These are phyloP conservation scores for Hesperophylax magnus DNA, from an alignment of 1,140 invertebrate species.

Conservation along the genomic window DNA sequence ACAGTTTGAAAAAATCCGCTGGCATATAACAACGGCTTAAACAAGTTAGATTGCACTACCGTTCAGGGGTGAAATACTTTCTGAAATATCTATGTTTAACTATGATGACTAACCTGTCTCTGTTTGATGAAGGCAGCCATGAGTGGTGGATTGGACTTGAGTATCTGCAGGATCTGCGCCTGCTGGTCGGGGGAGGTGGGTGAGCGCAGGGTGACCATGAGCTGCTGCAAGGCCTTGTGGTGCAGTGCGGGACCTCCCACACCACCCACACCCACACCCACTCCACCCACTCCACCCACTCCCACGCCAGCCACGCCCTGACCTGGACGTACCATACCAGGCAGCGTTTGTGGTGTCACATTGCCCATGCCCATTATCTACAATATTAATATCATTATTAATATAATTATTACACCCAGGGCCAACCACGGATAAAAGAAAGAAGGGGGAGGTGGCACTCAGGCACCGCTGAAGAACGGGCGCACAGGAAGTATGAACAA, in stretches of 20 bases:
- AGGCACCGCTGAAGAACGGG: too few relatives aligned
- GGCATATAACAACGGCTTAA: too few relatives aligned
- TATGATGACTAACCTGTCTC: conserved; percentile 75
- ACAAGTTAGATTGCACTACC: too few relatives aligned
- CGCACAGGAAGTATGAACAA: too few relatives aligned
- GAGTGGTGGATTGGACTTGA: conserved; percentile 94
- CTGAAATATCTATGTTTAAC: too few relatives aligned
- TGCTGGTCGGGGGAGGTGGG: conserved; percentile 94
- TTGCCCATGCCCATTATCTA: conserved; percentile 60
- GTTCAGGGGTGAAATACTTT: too few relatives aligned
- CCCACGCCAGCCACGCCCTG: conserved; percentile 61
- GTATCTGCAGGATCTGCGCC: conserved; percentile 91
- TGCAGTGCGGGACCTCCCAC: conserved; percentile 69
- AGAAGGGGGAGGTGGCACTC: too few relatives aligned
- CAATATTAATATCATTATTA: not conserved
- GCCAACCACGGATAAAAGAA: too few relatives aligned
- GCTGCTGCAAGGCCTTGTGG: conserved; percentile 88
- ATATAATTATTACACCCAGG: too few relatives aligned
- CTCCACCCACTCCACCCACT: conserved; percentile 48
- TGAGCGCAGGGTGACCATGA: conserved; percentile 90
- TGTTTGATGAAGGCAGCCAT: conserved; percentile 98
- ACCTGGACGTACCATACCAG: conserved; percentile 62
- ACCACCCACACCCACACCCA: conserved; percentile 60
- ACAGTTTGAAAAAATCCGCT: too few relatives aligned
- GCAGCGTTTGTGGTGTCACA: conserved; percentile 29